Evolutionary conservation across 2,113 vertebrate genomes (phyloP).

Genomic region (Ailurus styani): DNA sequence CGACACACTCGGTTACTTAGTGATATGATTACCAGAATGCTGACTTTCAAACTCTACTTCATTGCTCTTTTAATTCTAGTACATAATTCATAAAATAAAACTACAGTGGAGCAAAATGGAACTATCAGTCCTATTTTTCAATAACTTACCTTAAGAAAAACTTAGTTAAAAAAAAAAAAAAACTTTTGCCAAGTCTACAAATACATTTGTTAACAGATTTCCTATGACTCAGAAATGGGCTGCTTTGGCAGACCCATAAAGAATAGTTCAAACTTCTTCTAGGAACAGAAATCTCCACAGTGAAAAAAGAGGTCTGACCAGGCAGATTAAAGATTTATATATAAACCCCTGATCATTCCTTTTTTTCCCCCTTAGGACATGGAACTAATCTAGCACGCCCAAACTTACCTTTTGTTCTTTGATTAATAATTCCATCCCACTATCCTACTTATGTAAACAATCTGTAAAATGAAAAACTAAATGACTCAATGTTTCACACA

Average conservation of each 20-base stretch:
- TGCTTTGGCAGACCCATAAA: not conserved
- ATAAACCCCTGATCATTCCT: not conserved
- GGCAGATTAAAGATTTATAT: not conserved
- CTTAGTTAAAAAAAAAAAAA: not conserved
- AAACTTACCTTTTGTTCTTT: not conserved
- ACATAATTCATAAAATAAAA: conserved; percentile 5
- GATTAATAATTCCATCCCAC: not conserved
- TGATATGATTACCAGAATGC: not conserved
- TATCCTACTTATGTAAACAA: not conserved
- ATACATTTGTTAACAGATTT: not conserved
- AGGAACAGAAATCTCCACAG: conserved; percentile 1
- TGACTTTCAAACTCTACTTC: conserved; percentile 24
- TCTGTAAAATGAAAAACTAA: not conserved
- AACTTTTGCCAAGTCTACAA: not conserved
- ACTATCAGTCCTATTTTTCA: not conserved
- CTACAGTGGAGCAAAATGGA: not conserved
- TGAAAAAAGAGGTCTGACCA: not conserved
- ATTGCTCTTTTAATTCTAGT: conserved; percentile 10
- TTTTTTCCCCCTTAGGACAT: not conserved
- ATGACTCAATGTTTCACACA: not conserved
- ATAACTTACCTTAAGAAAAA: conserved; percentile 18
- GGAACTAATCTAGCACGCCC: not conserved
- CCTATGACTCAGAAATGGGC: not conserved
- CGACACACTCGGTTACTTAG: not conserved
- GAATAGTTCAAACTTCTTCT: not conserved